Evolutionary conservation across 2,888 invertebrate species (phyloP).

Genomic region (Nomada lathburiana): DNA sequence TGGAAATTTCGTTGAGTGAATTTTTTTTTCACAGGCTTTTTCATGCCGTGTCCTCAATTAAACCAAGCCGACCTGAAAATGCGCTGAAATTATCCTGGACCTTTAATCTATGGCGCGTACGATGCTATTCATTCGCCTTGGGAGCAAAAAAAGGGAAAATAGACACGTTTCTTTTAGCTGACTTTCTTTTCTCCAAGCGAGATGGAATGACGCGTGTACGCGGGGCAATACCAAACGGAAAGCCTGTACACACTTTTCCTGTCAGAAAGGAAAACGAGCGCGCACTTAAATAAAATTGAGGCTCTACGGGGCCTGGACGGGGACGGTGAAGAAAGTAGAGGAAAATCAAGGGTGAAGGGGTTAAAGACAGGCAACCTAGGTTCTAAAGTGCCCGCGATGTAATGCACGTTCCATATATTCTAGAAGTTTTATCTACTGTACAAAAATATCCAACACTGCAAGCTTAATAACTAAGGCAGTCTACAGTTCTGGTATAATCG

Average conservation of each 20-base stretch:
- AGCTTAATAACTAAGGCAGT: no score
- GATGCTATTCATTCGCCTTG: conserved; percentile 24
- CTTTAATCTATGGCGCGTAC: conserved; percentile 24
- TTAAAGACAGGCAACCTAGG: no score
- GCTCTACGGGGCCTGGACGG: not conserved
- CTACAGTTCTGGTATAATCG: no score
- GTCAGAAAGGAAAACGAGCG: conserved; percentile 44
- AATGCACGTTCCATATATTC: no score
- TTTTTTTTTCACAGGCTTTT: conserved; percentile 11
- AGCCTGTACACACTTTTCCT: conserved; percentile 42
- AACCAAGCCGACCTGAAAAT: conserved; percentile 34
- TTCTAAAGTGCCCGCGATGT: no score
- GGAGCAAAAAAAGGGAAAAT: not conserved
- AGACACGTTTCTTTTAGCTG: not conserved
- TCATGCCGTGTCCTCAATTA: conserved; percentile 21
- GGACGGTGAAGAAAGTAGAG: not conserved
- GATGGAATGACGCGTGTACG: conserved; percentile 14
- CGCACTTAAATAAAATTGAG: conserved; percentile 36
- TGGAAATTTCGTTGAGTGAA: conserved; percentile 16
- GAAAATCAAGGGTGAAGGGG: no score
- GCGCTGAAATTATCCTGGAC: conserved; percentile 47
- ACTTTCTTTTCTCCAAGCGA: not conserved
- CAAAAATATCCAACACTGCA: no score
- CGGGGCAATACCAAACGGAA: conserved; percentile 13
- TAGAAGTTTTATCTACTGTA: no score